Conservation (phyloP, 2,888 invertebrate genomes). For the Cheilosia vulpina region DNA sequence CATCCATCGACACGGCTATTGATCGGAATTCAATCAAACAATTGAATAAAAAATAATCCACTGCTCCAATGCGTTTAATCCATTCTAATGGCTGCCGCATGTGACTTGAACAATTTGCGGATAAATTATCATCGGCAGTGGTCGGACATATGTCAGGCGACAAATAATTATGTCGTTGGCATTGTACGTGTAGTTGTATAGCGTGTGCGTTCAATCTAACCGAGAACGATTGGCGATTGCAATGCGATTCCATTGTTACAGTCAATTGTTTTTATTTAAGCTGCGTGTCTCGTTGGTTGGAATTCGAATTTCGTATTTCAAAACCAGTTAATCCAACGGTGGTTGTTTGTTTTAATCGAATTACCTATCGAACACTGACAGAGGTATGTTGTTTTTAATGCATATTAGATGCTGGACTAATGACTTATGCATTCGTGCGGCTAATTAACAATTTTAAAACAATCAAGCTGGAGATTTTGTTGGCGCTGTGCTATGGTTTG, state of each 20-base stretch:
- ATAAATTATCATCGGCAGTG: constrained; percentile 19
- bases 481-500: neutral
- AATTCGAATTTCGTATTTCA: constrained; percentile 29
- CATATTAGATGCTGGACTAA: constrained; percentile 23
- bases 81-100: neutral
- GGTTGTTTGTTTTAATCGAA: constrained; percentile 21
- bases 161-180: constrained; percentile 35
- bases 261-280: neutral
- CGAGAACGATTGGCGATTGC: neutral
- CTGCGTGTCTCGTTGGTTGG: constrained; percentile 5
- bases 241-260: constrained; percentile 20
- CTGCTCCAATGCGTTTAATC: neutral
- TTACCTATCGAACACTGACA: constrained; percentile 10
- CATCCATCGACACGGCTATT: neutral
- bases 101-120: constrained; percentile 1
- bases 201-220: neutral
- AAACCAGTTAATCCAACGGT: constrained; percentile 48
- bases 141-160: constrained; percentile 15
- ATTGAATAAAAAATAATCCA: neutral
- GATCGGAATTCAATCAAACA: neutral
- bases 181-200: constrained; percentile 5
- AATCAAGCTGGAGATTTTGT: constrained; percentile 5
- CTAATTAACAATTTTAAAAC: constrained; percentile 24
- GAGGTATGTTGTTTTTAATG: constrained; percentile 29
- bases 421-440: constrained; percentile 21